These are phyloP conservation scores for Galbula dea DNA, from an alignment of 2,113 vertebrate genomes.

Conservation along the genomic window DNA sequence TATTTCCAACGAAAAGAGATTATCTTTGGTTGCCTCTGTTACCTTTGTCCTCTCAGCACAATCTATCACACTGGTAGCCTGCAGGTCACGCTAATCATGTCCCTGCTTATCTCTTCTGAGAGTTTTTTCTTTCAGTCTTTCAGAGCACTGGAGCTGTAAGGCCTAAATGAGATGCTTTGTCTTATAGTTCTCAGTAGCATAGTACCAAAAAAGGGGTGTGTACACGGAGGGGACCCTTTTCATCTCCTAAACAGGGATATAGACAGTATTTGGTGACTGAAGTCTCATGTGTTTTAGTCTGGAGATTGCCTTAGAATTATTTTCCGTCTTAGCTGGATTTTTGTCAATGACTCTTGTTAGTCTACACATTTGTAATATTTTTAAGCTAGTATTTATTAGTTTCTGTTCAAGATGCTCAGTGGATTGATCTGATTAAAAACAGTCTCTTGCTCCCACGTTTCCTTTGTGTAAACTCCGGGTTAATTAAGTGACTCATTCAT, in stretches of 20 bases:
- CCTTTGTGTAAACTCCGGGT: not conserved
- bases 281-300: accelerated
- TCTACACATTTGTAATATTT: not conserved
- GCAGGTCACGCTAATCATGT: accelerated
- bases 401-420: accelerated
- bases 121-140: not conserved
- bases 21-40: not conserved
- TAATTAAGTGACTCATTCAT: not conserved
- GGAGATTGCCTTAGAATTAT: not conserved
- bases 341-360: not conserved
- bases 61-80: not conserved
- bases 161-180: not conserved
- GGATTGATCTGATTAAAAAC: not conserved
- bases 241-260: accelerated
- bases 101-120: not conserved
- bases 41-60: not conserved
- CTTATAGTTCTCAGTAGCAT: accelerated
- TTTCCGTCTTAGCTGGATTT: not conserved
- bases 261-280: not conserved
- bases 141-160: not conserved
- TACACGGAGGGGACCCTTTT: not conserved
- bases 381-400: not conserved
- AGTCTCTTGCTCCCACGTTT: not conserved
- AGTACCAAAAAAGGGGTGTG: not conserved
- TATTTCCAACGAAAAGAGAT: not conserved